Evolutionary conservation across 2,888 invertebrate species (phyloP), one percentile per base, ranked within the genome.

Genomic region (Hesperia comma): DNA sequence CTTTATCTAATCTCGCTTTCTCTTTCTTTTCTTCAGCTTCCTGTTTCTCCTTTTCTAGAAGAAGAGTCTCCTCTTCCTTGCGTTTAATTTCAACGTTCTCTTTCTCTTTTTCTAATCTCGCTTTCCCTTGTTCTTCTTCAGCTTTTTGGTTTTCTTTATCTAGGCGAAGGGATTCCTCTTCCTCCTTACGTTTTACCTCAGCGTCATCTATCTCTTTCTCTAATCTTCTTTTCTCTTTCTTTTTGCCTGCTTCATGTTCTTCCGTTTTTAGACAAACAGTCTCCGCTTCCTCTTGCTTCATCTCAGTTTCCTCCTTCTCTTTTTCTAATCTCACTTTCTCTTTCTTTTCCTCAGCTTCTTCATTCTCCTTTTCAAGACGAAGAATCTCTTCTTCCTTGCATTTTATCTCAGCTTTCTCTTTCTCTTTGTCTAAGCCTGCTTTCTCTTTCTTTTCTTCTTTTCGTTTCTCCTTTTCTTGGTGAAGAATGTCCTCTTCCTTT

Each of bases 11-110:
- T 4, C 15, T 15, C 8, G 15, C 17, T 19, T 49, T 17, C 17
- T 49, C n/a, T 5, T 41, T 12, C 54, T 55, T 63, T 61, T 56
- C 56, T 19, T 61, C 61, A 56, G 32, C 60, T 46, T 70, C 69
- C 70, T 66, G 12, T 53, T 60, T 58, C 14, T 69, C 69, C 21
- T 68, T 41, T 41, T 41, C 41, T 2, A 41, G n/a, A 1, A 0
- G 32, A 33, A 33, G 32, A 2, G 32, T 2, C 32, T 33, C 32
- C 32, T 33, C 32, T 33, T 33, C 32, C 0, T 33, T 33, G 1
- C 32, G 32, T 33, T 33, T 33, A 6, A 6, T 33, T 7, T 33
- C 32, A 33, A 7, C 32, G 7, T 2, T 2, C 7, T 33, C 32
- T 33, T 33, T 33, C 32, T 2, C 32, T 33, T 33, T 33, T 33